Percentiles rank a stretch among this genome's conserved stretches.
Conservation (phyloP, 2,888 invertebrate species). For the Melieria omissa region DNA sequence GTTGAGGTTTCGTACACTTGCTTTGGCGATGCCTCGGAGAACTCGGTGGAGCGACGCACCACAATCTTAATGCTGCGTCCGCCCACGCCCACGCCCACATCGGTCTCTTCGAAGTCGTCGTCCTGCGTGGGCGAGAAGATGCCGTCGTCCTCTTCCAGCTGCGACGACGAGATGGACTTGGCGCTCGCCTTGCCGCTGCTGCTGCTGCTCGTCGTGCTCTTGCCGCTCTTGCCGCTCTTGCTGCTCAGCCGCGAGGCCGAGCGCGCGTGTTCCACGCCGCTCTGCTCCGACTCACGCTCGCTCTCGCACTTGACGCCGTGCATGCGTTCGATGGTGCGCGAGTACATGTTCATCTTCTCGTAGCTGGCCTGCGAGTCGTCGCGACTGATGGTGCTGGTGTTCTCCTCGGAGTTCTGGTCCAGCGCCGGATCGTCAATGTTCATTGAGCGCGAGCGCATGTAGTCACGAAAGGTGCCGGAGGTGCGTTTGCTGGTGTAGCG, state of each 20-base stretch:
- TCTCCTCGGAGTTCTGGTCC: conserved; percentile 61
- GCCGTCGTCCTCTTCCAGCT: conserved; percentile 56
- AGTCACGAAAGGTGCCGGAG: conserved; percentile 65
- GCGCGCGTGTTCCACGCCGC: conserved; percentile 48
- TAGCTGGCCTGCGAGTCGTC: conserved; percentile 60
- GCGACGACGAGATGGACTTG: conserved; percentile 37
- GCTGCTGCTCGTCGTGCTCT: conserved; percentile 50
- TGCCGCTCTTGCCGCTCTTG: conserved; percentile 43
- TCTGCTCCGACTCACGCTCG: conserved; percentile 60
- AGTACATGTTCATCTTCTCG: conserved; percentile 67
- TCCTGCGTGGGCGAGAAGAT: conserved; percentile 58
- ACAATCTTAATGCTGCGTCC: conserved; percentile 52
- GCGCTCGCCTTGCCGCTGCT: conserved; percentile 45
- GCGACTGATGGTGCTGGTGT: conserved; percentile 58
- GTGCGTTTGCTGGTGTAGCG: conserved; percentile 67
- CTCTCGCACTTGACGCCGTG: conserved; percentile 69
- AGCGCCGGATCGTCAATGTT: conserved; percentile 61
- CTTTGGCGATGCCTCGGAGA: conserved; percentile 63
- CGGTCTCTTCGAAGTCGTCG: conserved; percentile 55
- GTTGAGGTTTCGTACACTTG: conserved; percentile 65
- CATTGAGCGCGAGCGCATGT: conserved; percentile 65
- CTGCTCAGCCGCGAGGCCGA: conserved; percentile 46
- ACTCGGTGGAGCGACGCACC: conserved; percentile 56
- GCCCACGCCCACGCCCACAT: conserved; percentile 2
- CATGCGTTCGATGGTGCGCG: conserved; percentile 70